Conservation (phyloP, 2,888 invertebrate genomes). For the Listrodromus nycthemerus region DNA sequence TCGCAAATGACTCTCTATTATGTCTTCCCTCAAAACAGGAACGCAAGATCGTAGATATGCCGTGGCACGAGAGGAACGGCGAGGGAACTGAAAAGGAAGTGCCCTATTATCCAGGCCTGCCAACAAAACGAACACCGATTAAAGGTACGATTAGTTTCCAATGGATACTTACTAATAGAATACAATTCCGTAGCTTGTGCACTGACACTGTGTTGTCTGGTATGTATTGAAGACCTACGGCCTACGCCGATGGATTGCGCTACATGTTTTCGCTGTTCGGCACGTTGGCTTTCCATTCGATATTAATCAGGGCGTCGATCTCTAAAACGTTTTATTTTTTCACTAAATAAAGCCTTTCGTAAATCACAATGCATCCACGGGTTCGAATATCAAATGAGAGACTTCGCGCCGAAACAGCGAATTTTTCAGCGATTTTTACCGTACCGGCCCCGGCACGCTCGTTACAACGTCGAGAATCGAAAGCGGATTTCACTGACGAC, state of each 20-base stretch:
- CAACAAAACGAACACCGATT: constrained; percentile 92
- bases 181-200: constrained; percentile 84
- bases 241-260: constrained; percentile 59
- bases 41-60: constrained; percentile 89
- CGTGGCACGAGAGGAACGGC: constrained; percentile 89
- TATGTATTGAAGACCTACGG: constrained; percentile 83
- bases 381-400: constrained; percentile 8
- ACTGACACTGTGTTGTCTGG: constrained; percentile 80
- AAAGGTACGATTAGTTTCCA: constrained; percentile 87
- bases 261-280: constrained; percentile 33
- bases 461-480: constrained; percentile 17
- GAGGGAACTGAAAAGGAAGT: constrained; percentile 88
- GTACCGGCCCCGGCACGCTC: constrained; percentile 19
- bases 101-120: constrained; percentile 89
- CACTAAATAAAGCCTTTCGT: no score
- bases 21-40: constrained; percentile 83
- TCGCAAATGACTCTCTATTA: constrained; percentile 15
- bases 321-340: no score
- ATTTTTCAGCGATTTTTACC: constrained; percentile 63
- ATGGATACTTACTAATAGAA: constrained; percentile 75
- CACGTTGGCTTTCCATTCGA: constrained; percentile 17
- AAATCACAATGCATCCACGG: neutral
- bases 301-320: no score
- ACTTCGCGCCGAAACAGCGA: constrained; percentile 45
- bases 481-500: constrained; percentile 21